Conservation (phyloP, 2,797 vertebrate genomes). For the Bradypodion ventrale region DNA sequence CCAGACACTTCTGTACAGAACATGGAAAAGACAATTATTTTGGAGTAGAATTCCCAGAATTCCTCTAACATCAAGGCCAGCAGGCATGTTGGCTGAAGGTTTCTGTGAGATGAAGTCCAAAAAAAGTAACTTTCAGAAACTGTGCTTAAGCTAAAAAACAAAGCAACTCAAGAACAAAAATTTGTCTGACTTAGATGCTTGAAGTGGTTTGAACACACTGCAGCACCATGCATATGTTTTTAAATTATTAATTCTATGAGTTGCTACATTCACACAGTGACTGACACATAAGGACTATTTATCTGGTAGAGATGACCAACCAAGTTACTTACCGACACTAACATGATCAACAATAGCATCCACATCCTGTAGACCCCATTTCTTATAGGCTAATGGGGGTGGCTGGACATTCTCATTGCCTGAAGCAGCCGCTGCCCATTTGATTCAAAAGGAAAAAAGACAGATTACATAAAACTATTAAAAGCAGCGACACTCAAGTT, state of each 20-base stretch:
- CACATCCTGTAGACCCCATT: slow-evolving; percentile 97
- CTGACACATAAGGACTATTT: background rate
- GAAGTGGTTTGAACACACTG: background rate
- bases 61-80: background rate
- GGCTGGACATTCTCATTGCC: slow-evolving; percentile 94
- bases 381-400: slow-evolving; percentile 96
- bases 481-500: too few relatives aligned
- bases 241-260: background rate
- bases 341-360: slow-evolving; percentile 92
- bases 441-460: slow-evolving; percentile 47
- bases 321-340: slow-evolving; percentile 87
- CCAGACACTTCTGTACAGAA: background rate
- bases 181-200: background rate
- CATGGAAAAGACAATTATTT: background rate
- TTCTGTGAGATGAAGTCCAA: background rate
- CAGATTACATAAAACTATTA: slow-evolving; percentile 44
- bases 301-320: background rate
- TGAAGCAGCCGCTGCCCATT: slow-evolving; percentile 88
- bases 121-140: background rate
- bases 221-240: background rate
- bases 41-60: background rate
- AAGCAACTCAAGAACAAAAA: background rate
- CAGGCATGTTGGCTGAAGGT: background rate
- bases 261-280: background rate
- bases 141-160: background rate